Conservation (phyloP, 1,140 invertebrate species). For the Pseudomyrmex flavicornis region DNA sequence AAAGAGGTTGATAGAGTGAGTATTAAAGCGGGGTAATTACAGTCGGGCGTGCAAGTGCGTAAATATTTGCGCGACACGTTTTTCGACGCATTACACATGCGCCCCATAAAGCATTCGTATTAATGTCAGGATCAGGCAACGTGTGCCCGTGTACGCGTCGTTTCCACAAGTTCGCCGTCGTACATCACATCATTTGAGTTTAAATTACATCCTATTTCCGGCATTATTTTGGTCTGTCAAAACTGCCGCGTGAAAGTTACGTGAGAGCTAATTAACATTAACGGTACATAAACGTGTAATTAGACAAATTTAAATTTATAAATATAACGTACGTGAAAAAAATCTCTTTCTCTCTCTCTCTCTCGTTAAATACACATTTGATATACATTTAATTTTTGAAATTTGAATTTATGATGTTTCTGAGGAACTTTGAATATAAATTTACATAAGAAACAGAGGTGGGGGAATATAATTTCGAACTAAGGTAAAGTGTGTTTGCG, state of each 20-base stretch:
- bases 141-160: slow-evolving; percentile 60
- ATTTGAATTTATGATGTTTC: neutral
- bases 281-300: neutral
- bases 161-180: slow-evolving; percentile 40
- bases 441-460: neutral
- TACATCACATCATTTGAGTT: slow-evolving; percentile 54
- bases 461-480: neutral
- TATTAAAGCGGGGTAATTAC: slow-evolving; percentile 22
- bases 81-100: slow-evolving; percentile 33
- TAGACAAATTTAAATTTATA: neutral
- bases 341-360: no score
- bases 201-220: slow-evolving; percentile 45
- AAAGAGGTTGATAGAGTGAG: neutral
- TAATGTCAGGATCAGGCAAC: slow-evolving; percentile 69
- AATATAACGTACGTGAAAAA: neutral
- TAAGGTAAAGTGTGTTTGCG: neutral
- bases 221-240: slow-evolving; percentile 10
- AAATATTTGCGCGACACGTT: slow-evolving; percentile 2
- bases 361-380: neutral
- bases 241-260: no score
- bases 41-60: slow-evolving; percentile 5
- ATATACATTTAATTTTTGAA: neutral
- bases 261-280: no score
- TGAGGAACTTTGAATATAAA: neutral
- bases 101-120: slow-evolving; percentile 74